Percentiles rank a stretch among this genome's conserved stretches.
Conservation (phyloP, 1,140 invertebrate species). For the Calosoma granatense region DNA sequence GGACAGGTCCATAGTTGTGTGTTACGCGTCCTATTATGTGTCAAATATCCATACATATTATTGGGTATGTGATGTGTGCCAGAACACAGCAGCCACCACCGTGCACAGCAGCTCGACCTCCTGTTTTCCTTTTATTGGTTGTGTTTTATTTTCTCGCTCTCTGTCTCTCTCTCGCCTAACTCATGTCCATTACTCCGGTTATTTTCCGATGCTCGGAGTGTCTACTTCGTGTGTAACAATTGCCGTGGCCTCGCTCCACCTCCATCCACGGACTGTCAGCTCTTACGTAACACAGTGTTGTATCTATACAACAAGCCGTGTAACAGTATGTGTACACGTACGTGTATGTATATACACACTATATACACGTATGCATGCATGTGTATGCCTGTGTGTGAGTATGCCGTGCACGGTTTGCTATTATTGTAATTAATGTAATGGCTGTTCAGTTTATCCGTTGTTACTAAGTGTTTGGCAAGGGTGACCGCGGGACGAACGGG, state of each 20-base stretch:
- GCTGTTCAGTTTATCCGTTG: slow-evolving; percentile 6
- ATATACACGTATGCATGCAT: not conserved
- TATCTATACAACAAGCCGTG: too few relatives aligned
- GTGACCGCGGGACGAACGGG: not conserved
- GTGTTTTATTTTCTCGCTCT: too few relatives aligned
- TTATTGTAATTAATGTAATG: slow-evolving; percentile 9
- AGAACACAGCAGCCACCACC: too few relatives aligned
- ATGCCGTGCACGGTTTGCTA: slow-evolving; percentile 1
- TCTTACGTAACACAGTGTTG: slow-evolving; percentile 3
- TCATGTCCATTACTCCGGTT: too few relatives aligned
- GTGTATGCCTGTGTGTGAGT: not conserved
- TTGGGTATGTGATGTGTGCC: too few relatives aligned
- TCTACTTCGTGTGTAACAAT: not conserved
- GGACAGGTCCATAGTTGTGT: too few relatives aligned
- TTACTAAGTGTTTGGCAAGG: slow-evolving; percentile 6
- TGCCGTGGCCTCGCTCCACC: not conserved
- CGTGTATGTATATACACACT: not conserved
- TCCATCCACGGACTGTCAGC: not conserved
- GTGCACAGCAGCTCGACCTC: too few relatives aligned
- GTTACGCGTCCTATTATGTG: too few relatives aligned
- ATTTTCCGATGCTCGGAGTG: too few relatives aligned
- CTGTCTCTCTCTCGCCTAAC: too few relatives aligned
- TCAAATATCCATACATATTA: too few relatives aligned
- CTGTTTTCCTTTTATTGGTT: too few relatives aligned
- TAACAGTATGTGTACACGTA: not conserved